phyloP scores from a whole-genome alignment of 2,797 vertebrate genomes.

The Crocidura indochinensis region DNA sequence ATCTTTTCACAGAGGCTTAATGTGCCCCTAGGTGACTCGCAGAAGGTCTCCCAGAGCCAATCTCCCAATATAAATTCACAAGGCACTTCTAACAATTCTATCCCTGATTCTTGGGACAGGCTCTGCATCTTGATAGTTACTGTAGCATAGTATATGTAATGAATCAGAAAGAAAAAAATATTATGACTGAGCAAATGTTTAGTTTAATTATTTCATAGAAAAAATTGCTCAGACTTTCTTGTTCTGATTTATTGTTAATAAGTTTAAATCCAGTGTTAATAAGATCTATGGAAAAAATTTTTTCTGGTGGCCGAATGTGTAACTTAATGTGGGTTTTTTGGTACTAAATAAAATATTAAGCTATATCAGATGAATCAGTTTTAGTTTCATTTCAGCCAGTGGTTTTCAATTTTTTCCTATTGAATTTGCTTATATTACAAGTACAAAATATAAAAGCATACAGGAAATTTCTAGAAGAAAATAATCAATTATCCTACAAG shows the following conservation, averaged over 20 bases:
- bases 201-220: background rate
- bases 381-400: background rate
- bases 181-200: background rate
- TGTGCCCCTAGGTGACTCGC: background rate
- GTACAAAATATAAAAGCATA: background rate
- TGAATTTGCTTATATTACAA: background rate
- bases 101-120: background rate
- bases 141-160: background rate
- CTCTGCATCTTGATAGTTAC: background rate
- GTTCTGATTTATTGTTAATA: background rate
- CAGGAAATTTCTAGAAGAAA: background rate
- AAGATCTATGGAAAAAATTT: background rate
- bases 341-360: background rate
- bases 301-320: background rate
- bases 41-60: background rate
- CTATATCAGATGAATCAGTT: background rate
- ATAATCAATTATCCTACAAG: background rate
- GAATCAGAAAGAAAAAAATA: background rate
- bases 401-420: background rate
- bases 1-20: background rate
- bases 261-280: background rate
- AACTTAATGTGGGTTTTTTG: background rate
- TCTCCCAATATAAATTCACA: background rate
- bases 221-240: background rate
- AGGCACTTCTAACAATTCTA: background rate